phyloP scores from a whole-genome alignment of 2,797 vertebrate genomes.

The Sylvilagus floridanus region DNA sequence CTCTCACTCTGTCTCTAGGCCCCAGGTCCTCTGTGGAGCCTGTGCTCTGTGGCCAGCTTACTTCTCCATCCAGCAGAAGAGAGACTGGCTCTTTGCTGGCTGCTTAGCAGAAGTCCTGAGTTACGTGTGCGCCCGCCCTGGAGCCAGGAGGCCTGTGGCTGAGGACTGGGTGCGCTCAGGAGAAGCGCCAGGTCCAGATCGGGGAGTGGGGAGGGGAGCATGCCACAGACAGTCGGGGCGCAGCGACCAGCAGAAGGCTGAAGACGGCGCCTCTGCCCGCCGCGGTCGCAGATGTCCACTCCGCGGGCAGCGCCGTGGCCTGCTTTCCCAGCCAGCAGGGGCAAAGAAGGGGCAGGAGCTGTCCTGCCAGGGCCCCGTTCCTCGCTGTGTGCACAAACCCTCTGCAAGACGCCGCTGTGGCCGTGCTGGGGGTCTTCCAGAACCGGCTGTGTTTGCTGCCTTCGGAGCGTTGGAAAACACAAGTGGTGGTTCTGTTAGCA shows the following conservation, averaged over 20 bases:
- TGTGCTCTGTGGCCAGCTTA: neutral
- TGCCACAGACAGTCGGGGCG: neutral
- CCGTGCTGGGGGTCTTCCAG: neutral
- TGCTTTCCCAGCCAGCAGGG: too few species aligned
- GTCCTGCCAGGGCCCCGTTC: neutral
- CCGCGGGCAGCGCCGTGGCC: neutral
- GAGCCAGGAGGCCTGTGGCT: neutral
- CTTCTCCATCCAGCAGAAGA: neutral
- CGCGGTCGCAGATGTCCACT: fast-evolving
- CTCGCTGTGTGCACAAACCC: neutral
- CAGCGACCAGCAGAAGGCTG: neutral
- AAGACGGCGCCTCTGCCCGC: neutral
- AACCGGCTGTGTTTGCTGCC: constrained; percentile 53
- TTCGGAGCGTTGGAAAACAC: constrained; percentile 54
- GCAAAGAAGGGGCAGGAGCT: neutral
- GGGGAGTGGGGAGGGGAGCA: fast-evolving
- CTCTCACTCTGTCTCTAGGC: neutral
- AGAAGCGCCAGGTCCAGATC: too few species aligned
- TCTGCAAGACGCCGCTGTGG: neutral
- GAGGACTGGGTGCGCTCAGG: too few species aligned
- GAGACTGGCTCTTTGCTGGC: neutral
- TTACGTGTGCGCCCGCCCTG: fast-evolving
- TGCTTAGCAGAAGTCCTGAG: fast-evolving
- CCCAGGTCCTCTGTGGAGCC: fast-evolving
- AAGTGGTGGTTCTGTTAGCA: constrained; percentile 2